phyloP scores from a whole-genome alignment of 2,113 vertebrate genomes.

The Otocyon megalotis region DNA sequence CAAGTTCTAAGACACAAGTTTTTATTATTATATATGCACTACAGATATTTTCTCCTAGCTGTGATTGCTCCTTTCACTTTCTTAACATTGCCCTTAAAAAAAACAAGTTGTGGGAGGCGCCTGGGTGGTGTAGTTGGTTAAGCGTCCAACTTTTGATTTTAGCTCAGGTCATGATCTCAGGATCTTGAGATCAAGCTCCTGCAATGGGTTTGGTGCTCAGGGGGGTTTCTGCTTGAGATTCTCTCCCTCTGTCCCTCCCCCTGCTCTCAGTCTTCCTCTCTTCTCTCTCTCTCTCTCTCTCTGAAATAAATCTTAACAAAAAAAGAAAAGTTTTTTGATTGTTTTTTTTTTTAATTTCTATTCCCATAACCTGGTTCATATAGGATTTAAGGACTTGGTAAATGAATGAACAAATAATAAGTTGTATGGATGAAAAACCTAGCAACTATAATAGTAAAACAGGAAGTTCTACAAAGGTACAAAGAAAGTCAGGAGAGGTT shows the following conservation, averaged over 20 bases:
- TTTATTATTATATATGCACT: background rate
- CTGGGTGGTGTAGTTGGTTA: too few relatives aligned
- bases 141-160: too few relatives aligned
- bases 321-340: background rate
- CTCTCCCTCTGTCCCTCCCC: too few relatives aligned
- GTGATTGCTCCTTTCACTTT: background rate
- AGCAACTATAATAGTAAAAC: background rate
- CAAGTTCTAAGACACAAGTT: background rate
- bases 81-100: slow-evolving; percentile 32
- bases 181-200: too few relatives aligned
- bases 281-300: too few relatives aligned
- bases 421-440: background rate
- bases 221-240: too few relatives aligned
- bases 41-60: background rate
- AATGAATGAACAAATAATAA: background rate
- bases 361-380: background rate
- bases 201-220: too few relatives aligned
- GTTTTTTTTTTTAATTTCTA: background rate
- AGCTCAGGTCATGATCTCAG: too few relatives aligned
- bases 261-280: too few relatives aligned
- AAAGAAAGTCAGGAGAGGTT: background rate
- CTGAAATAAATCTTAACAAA: background rate
- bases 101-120: background rate
- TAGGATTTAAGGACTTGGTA: background rate
- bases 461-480: background rate